A percentile compares a stretch with the other conserved stretches of the same genome.
phyloP scores from a whole-genome alignment of 2,888 invertebrate species.

The Caenorhabditis japonica region DNA sequence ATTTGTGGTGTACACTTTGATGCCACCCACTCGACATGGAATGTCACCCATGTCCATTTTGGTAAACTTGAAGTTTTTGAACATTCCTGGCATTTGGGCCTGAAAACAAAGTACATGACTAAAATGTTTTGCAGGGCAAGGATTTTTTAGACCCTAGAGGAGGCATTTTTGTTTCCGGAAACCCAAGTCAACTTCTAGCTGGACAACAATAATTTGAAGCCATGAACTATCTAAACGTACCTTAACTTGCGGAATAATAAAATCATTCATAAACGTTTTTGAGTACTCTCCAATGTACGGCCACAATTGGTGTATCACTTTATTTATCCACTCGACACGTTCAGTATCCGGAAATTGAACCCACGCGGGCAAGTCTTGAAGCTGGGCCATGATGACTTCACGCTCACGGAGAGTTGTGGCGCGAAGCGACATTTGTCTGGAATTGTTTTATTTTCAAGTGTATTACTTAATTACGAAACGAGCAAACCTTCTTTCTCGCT shows the following conservation, averaged over 20 bases:
- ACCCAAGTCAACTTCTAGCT: no score
- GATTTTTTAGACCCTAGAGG: no score
- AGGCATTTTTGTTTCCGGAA: no score
- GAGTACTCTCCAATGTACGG: conserved; percentile 94
- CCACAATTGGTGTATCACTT: conserved; percentile 82
- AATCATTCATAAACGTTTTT: conserved; percentile 86
- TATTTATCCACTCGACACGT: conserved; percentile 78
- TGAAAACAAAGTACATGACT: no score
- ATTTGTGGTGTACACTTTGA: conserved; percentile 90
- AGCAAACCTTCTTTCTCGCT: conserved; percentile 65
- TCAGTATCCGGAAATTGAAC: conserved; percentile 78
- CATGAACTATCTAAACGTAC: conserved; percentile 10
- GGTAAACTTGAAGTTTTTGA: conserved; percentile 92
- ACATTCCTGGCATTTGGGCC: conserved; percentile 85
- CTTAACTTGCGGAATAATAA: conserved; percentile 86
- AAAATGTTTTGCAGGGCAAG: no score
- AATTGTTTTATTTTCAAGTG: no score
- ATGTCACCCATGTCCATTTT: conserved; percentile 91
- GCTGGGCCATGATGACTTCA: conserved; percentile 73
- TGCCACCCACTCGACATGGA: conserved; percentile 76
- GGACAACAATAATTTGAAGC: no score
- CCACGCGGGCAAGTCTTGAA: conserved; percentile 77
- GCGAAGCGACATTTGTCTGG: conserved; percentile 58
- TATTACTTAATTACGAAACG: no score
- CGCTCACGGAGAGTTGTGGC: conserved; percentile 68